These are phyloP conservation scores for Taphrorychus bicolor DNA, from an alignment of 2,888 invertebrate species.

Conservation along the genomic window DNA sequence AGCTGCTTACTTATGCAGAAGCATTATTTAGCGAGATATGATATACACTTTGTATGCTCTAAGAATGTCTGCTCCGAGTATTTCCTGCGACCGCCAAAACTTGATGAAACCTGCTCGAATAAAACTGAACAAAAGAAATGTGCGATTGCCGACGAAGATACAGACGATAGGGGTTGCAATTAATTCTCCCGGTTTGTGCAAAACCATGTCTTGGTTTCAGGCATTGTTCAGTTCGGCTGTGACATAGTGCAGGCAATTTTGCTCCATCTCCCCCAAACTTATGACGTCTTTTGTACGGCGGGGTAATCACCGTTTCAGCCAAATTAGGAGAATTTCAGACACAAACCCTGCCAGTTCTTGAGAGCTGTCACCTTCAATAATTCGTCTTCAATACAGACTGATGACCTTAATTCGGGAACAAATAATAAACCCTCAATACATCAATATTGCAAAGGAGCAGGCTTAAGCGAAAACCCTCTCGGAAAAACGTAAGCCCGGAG, in stretches of 20 bases:
- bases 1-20: constrained; percentile 35
- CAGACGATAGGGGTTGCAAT: constrained; percentile 15
- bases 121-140: background rate
- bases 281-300: constrained; percentile 34
- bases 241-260: constrained; percentile 36
- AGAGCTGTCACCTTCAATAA: background rate
- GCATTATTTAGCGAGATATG: constrained; percentile 24
- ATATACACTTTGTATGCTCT: background rate
- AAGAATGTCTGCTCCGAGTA: background rate
- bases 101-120: background rate
- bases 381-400: background rate
- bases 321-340: constrained; percentile 22
- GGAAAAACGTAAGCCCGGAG: constrained; percentile 27
- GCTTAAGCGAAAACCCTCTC: background rate
- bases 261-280: constrained; percentile 35
- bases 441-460: background rate
- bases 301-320: constrained; percentile 26
- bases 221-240: constrained; percentile 28
- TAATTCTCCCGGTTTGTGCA: constrained; percentile 30
- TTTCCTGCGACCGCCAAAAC: background rate
- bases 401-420: background rate
- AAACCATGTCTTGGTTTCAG: constrained; percentile 30
- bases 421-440: background rate
- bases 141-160: background rate
- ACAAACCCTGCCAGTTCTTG: constrained; percentile 7